These are phyloP conservation scores for Ammodytes dubius DNA, from an alignment of 2,113 vertebrate species.

Conservation along the genomic window DNA sequence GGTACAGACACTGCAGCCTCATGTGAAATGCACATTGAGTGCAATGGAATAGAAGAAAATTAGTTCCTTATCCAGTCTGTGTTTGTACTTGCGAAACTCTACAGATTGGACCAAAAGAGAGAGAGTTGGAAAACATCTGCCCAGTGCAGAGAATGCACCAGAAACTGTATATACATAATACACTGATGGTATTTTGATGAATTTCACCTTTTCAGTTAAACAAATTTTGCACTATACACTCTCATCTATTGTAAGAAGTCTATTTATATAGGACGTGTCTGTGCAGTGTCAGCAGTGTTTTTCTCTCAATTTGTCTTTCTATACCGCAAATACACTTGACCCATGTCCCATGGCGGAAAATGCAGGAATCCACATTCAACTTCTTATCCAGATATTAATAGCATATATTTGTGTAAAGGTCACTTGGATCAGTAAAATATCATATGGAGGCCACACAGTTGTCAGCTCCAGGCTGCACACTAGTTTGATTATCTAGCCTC, in stretches of 20 bases:
- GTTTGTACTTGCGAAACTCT: background rate
- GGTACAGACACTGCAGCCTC: constrained; percentile 7
- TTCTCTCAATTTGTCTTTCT: background rate
- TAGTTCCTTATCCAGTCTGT: background rate
- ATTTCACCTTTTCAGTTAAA: background rate
- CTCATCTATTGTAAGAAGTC: constrained; percentile 1
- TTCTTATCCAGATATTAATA: constrained; percentile 16
- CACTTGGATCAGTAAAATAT: constrained; percentile 14
- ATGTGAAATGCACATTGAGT: constrained; percentile 21
- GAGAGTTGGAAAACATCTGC: background rate
- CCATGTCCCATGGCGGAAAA: constrained; percentile 1
- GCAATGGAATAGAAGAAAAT: constrained; percentile 16
- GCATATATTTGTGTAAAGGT: constrained; percentile 12
- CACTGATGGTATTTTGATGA: background rate
- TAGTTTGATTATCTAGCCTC: constrained; percentile 40
- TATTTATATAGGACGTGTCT: background rate
- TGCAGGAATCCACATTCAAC: background rate
- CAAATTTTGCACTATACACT: background rate
- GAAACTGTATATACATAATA: background rate
- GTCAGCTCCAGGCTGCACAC: constrained; percentile 66
- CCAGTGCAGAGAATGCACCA: background rate
- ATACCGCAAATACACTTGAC: constrained; percentile 1
- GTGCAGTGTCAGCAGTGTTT: background rate
- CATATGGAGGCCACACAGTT: constrained; percentile 12
- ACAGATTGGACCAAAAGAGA: constrained; percentile 31